A percentile compares a stretch with the other conserved stretches of the same genome.
Evolutionary conservation across 1,140 invertebrate genomes (phyloP).

Genomic region (Trichoplusia ni): DNA sequence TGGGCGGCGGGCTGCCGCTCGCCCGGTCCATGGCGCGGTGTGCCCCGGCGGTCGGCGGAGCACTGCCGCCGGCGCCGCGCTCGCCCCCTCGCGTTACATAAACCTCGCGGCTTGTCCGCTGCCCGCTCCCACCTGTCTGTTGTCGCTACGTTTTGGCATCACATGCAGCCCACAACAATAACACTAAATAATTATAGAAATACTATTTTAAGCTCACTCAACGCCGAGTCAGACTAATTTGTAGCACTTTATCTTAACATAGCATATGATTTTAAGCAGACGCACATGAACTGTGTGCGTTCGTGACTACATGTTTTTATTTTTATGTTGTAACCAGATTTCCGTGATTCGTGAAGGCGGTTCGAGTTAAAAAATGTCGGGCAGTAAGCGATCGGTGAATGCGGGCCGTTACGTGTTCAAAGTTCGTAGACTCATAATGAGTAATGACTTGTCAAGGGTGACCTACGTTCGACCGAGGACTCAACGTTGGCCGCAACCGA

Average conservation of each 20-base stretch:
- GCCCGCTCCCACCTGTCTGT: constrained; percentile 72
- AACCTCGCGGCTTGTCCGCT: constrained; percentile 51
- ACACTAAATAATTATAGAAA: constrained; percentile 78
- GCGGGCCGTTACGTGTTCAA: background rate
- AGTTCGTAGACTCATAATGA: constrained; percentile 11
- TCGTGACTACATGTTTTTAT: constrained; percentile 1
- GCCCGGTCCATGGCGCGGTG: constrained; percentile 68
- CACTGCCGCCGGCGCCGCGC: constrained; percentile 58
- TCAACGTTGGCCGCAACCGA: background rate
- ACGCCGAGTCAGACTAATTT: constrained; percentile 48
- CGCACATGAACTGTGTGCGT: background rate
- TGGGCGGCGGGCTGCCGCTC: constrained; percentile 58
- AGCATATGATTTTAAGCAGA: constrained; percentile 33
- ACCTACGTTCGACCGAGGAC: constrained; percentile 17
- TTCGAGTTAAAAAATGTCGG: constrained; percentile 2
- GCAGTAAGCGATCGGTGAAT: background rate
- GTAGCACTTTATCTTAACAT: constrained; percentile 40
- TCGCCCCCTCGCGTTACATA: constrained; percentile 50
- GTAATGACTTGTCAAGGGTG: constrained; percentile 27
- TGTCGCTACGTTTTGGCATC: constrained; percentile 73
- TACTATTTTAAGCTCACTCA: constrained; percentile 61
- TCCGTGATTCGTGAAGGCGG: background rate
- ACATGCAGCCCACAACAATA: constrained; percentile 71
- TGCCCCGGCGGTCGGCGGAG: constrained; percentile 60
- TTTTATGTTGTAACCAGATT: background rate